Evolutionary conservation across 2,797 vertebrate species (phyloP).

Genomic region (Antennarius maculatus): DNA sequence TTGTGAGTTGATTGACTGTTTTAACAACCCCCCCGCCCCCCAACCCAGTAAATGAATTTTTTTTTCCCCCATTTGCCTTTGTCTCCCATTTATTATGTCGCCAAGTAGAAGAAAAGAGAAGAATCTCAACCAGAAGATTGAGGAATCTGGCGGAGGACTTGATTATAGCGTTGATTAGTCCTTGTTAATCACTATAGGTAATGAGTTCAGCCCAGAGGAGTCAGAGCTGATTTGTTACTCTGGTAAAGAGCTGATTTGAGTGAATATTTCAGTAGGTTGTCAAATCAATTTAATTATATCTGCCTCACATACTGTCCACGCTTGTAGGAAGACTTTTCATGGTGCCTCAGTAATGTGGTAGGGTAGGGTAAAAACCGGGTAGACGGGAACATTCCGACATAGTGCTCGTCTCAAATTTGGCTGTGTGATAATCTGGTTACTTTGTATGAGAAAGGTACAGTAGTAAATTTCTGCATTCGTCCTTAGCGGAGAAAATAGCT

Average conservation of each 20-base stretch:
- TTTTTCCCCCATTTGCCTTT: neutral
- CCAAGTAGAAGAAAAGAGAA: constrained; percentile 15
- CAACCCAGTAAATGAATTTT: constrained; percentile 9
- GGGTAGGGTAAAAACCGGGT: neutral
- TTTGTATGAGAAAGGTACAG: too few species aligned
- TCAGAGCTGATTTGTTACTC: constrained; percentile 45
- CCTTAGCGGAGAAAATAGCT: too few species aligned
- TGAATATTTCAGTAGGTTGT: constrained; percentile 28
- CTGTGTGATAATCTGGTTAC: neutral
- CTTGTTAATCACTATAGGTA: constrained; percentile 52
- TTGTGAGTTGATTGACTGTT: constrained; percentile 30
- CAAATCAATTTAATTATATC: constrained; percentile 35
- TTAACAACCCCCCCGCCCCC: constrained; percentile 2
- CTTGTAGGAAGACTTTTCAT: constrained; percentile 17
- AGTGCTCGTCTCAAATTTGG: too few species aligned
- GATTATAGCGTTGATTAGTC: constrained; percentile 47
- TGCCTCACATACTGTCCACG: constrained; percentile 14
- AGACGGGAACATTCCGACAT: neutral
- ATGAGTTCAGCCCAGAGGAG: constrained; percentile 46
- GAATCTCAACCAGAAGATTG: constrained; percentile 17
- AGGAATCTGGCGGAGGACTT: constrained; percentile 44
- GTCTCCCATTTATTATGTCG: constrained; percentile 12
- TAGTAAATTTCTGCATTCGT: too few species aligned
- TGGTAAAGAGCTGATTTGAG: constrained; percentile 39
- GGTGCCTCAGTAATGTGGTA: constrained; percentile 10